Percentiles rank a stretch among this genome's conserved stretches.
Evolutionary conservation across 2,113 vertebrate species (phyloP).

Genomic region (Petrocephalus microphthalmus): DNA sequence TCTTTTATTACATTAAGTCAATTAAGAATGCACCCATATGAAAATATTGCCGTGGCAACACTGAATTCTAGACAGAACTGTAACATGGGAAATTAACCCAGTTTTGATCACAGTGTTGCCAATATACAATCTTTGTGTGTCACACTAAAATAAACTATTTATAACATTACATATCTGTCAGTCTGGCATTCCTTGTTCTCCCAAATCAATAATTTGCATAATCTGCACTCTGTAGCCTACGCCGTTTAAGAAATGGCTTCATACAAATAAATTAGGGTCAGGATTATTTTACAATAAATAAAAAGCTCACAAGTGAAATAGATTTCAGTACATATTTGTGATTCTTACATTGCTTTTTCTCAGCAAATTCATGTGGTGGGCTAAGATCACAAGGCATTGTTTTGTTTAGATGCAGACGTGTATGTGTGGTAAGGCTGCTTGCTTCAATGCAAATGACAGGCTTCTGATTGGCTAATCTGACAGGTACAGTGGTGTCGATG

Average conservation of each 20-base stretch:
- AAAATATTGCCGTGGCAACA: background rate
- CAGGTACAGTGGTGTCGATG: conserved; percentile 47
- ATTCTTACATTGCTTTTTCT: background rate
- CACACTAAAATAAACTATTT: background rate
- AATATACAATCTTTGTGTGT: background rate
- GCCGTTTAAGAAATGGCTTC: background rate
- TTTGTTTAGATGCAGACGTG: background rate
- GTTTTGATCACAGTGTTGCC: background rate
- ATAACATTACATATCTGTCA: background rate
- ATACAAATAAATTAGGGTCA: background rate
- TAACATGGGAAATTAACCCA: background rate
- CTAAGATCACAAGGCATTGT: conserved; percentile 3
- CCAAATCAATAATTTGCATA: background rate
- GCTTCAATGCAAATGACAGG: background rate
- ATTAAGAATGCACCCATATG: background rate
- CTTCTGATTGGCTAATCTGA: background rate
- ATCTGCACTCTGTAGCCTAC: background rate
- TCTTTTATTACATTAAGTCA: background rate
- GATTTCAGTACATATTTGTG: background rate
- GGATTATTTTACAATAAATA: conserved; percentile 18
- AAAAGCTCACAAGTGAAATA: background rate
- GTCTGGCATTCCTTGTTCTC: background rate
- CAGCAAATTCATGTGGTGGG: background rate
- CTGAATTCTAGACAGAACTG: background rate
- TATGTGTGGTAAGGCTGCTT: background rate